phyloP scores from a whole-genome alignment of 1,140 invertebrate species.

The Agrilus planipennis region DNA sequence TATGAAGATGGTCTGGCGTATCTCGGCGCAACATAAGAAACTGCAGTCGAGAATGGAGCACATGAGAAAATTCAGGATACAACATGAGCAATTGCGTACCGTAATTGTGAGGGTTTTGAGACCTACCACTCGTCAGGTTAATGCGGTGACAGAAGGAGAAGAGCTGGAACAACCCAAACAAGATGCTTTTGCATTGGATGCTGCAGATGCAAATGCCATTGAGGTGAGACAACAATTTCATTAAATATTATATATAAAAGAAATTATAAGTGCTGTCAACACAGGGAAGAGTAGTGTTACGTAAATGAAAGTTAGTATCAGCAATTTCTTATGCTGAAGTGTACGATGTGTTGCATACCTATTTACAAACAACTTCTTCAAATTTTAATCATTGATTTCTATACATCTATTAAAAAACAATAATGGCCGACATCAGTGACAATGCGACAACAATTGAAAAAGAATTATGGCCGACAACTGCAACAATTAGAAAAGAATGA shows the following conservation, averaged over 20 bases:
- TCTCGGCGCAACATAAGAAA: slow-evolving; percentile 89
- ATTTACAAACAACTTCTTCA: too few species aligned
- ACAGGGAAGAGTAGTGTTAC: too few species aligned
- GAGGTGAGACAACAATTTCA: slow-evolving; percentile 37
- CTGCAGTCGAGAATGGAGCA: slow-evolving; percentile 92
- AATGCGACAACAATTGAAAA: too few species aligned
- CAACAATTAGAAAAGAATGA: too few species aligned
- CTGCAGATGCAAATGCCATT: slow-evolving; percentile 87
- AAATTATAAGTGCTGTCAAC: too few species aligned
- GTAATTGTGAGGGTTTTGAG: slow-evolving; percentile 91
- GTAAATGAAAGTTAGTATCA: not conserved
- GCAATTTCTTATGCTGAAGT: not conserved
- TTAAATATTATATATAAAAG: not conserved
- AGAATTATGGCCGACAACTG: too few species aligned
- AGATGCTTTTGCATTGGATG: slow-evolving; percentile 56
- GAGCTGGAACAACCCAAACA: slow-evolving; percentile 38
- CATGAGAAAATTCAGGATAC: slow-evolving; percentile 90
- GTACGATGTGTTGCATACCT: not conserved
- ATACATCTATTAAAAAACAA: too few species aligned
- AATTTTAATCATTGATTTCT: too few species aligned
- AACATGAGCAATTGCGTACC: slow-evolving; percentile 94
- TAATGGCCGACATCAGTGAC: too few species aligned
- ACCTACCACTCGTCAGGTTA: slow-evolving; percentile 46
- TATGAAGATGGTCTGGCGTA: slow-evolving; percentile 94
- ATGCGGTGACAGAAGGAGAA: slow-evolving; percentile 32